Base-by-base conservation (phyloP, 2,888 invertebrate genomes). In the Holacanthella duospinosa region DNA sequence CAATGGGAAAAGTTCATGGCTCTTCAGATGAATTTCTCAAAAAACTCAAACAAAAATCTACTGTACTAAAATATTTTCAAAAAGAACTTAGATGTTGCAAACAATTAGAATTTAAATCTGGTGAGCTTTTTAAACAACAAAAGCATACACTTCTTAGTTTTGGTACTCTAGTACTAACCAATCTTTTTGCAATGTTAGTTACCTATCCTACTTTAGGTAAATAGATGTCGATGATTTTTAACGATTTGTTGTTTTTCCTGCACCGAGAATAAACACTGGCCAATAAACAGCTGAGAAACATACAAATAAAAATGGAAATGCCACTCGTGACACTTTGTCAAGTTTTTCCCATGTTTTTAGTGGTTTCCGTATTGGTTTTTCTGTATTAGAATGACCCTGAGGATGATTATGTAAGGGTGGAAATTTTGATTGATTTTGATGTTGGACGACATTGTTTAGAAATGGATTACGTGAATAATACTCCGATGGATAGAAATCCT, bases 231-330 rank as follows among this genome's bases (percentile, higher is more conserved):
- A 16, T 36, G 6, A 36, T 6, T 6, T 16, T 36, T 36, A 12
- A 12, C 6, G 9, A 12, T 36, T 36, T 36, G 36, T 12, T 6
- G 16, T 6, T 36, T 36, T 36, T 12, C 6, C 9, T 36, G 36
- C 16, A 36, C 9, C 69, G 21, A 63, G 28, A 0, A 68, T 3
- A 1, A 89, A 78, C 65, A 88, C 85, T 0, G 88, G 87, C 88
- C 89, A 89, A 77, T 88, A 89, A 75, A 88, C 80, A 0, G 85
- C 80, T 60, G 86, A 84, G 76, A 89, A 89, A 24, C 88, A 80
- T 24, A 87, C 81, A 77, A 89, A 90, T n/a, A 88, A 76, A 21
- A 84, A 83, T 6, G 89, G 89, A 76, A 89, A 89, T 3, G 87
- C 83, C 58, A 86, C 82, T 59, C 88, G 81, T 2, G 88, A 88